phyloP scores from a whole-genome alignment of 53 echinoderm and acorn worm species.

The Arbacia lixula region DNA sequence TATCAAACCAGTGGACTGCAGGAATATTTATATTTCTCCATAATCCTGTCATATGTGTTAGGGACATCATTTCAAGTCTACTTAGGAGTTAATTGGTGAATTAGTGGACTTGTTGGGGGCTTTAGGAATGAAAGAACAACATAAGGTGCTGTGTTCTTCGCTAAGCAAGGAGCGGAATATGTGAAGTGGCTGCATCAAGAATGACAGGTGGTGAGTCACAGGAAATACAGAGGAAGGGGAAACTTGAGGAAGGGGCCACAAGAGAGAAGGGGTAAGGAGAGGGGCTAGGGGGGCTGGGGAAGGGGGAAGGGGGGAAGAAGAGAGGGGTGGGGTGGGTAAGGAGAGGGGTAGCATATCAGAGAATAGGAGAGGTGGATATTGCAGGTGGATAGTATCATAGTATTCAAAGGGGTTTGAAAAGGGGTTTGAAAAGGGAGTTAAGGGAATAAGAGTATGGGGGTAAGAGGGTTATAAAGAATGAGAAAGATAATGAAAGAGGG shows the following conservation, averaged over 20 bases:
- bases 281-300: not conserved
- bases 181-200: no score
- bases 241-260: conserved; percentile 50
- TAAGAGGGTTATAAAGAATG: not conserved
- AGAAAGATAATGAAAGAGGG: not conserved
- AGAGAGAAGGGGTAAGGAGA: conserved; percentile 20
- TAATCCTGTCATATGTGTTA: no score
- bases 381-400: no score
- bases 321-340: not conserved
- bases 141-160: no score
- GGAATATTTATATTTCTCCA: no score
- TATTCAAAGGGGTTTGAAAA: not conserved
- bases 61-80: no score
- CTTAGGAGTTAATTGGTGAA: no score
- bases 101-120: no score
- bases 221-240: conserved; percentile 52
- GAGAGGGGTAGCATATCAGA: not conserved
- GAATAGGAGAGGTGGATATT: not conserved
- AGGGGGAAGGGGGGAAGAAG: not conserved
- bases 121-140: no score
- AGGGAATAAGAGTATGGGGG: not conserved
- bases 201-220: conserved; percentile 45
- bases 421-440: not conserved
- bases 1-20: no score
- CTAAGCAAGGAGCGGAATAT: no score